Evolutionary conservation across 2,797 vertebrate genomes (phyloP).

Genomic region (Muscicapa comitata): DNA sequence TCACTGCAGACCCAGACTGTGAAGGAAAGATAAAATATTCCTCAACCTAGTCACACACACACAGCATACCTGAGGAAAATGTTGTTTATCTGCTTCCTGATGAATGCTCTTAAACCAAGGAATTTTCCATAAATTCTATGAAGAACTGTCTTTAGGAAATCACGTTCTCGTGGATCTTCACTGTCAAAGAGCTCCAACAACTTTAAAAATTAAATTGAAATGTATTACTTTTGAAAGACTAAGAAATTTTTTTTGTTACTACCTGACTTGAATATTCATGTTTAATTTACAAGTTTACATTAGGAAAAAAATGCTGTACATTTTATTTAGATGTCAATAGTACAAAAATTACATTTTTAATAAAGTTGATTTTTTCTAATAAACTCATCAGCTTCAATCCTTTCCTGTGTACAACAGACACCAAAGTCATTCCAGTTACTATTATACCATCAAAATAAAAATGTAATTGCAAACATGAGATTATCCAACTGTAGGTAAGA

Average conservation of each 20-base stretch:
- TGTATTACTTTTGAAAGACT: constrained; percentile 61
- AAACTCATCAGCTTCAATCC: neutral
- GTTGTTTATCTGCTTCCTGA: constrained; percentile 99
- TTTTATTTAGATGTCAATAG: neutral
- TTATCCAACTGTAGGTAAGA: neutral
- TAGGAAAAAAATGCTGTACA: neutral
- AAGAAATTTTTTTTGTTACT: neutral
- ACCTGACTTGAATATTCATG: neutral
- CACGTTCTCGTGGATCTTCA: constrained; percentile 95
- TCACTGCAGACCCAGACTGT: neutral
- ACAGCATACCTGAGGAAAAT: constrained; percentile 90
- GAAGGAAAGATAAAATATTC: neutral
- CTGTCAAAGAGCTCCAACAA: constrained; percentile 96
- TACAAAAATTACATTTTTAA: neutral
- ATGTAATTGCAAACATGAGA: neutral
- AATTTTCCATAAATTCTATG: constrained; percentile 98
- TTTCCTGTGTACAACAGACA: neutral
- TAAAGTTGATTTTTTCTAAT: neutral
- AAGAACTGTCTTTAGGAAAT: constrained; percentile 96
- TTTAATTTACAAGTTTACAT: neutral
- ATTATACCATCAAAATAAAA: neutral
- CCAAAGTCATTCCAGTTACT: neutral
- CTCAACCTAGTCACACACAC: neutral
- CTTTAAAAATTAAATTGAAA: constrained; percentile 75
- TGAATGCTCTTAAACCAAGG: constrained; percentile 94